Conservation (phyloP, 2,888 invertebrate species). For the Dinocampus coccinellae region DNA sequence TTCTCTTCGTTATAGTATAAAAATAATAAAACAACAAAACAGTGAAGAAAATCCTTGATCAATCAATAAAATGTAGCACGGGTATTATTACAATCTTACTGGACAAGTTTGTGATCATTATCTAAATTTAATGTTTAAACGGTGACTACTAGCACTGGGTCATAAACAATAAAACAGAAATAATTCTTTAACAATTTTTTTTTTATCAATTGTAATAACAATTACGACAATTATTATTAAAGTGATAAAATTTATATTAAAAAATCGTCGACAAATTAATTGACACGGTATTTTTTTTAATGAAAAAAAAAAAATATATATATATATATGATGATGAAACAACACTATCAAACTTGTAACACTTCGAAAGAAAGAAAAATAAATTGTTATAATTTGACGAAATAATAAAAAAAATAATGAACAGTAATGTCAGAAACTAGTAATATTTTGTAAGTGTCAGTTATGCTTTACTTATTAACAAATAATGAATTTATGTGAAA, state of each 20-base stretch:
- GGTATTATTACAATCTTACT: not conserved
- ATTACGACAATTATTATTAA: no score
- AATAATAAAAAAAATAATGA: not conserved
- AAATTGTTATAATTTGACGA: not conserved
- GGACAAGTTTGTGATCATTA: slow-evolving; percentile 38
- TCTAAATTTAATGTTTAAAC: slow-evolving; percentile 1
- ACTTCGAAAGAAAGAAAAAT: not conserved
- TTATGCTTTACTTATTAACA: slow-evolving; percentile 49
- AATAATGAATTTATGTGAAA: slow-evolving; percentile 60
- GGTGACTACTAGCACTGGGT: not conserved
- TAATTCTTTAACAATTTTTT: no score
- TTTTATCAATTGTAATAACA: no score
- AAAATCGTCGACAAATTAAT: no score
- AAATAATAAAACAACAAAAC: no score
- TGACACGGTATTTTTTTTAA: no score
- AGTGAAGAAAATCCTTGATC: slow-evolving; percentile 19
- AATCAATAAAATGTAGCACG: slow-evolving; percentile 9
- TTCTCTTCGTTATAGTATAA: no score
- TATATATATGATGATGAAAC: no score
- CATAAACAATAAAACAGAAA: no score
- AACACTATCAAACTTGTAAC: not conserved
- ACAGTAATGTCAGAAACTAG: slow-evolving; percentile 23
- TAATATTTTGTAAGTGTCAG: slow-evolving; percentile 39
- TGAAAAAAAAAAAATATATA: no score
- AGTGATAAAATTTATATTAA: no score